phyloP scores from a whole-genome alignment of 1,140 invertebrate genomes.

The Drosophila bipectinata region DNA sequence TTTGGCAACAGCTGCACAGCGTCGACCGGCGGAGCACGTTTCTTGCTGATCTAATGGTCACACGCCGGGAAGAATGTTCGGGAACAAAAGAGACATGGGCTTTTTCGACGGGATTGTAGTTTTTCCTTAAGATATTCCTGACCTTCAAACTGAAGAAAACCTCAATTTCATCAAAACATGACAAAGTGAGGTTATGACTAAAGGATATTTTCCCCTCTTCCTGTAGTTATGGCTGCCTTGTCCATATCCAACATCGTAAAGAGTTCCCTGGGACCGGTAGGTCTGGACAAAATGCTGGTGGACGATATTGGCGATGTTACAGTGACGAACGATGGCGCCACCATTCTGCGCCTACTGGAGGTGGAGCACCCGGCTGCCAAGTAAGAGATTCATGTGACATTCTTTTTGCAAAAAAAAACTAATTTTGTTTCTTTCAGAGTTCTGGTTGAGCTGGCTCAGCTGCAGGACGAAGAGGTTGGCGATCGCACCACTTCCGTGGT shows the following conservation, averaged over 20 bases:
- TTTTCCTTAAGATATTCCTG: neutral
- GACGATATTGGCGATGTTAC: constrained; percentile 99
- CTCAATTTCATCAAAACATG: neutral
- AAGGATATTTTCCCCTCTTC: constrained; percentile 7
- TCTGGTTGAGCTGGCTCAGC: constrained; percentile 97
- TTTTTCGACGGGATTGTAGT: neutral
- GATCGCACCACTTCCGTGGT: constrained; percentile 99
- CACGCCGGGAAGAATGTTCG: constrained; percentile 52
- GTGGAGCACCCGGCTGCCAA: constrained; percentile 99
- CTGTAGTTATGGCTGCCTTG: constrained; percentile 94
- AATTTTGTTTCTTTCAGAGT: constrained; percentile 85
- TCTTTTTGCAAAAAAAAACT: neutral
- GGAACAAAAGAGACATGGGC: constrained; percentile 35
- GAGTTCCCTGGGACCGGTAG: constrained; percentile 98
- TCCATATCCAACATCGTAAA: constrained; percentile 99
- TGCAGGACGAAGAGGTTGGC: constrained; percentile 99
- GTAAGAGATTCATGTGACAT: constrained; percentile 68
- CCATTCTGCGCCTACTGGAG: constrained; percentile 97
- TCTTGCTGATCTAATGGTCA: constrained; percentile 33
- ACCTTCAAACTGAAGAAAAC: neutral
- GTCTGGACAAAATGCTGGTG: constrained; percentile 99
- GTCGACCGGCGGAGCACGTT: constrained; percentile 72
- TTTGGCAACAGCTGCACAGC: constrained; percentile 64
- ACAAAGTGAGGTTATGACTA: constrained; percentile 70
- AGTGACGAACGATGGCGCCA: constrained; percentile 99